phyloP scores from a whole-genome alignment of 2,797 vertebrate species.

The Simalia tracyae region DNA sequence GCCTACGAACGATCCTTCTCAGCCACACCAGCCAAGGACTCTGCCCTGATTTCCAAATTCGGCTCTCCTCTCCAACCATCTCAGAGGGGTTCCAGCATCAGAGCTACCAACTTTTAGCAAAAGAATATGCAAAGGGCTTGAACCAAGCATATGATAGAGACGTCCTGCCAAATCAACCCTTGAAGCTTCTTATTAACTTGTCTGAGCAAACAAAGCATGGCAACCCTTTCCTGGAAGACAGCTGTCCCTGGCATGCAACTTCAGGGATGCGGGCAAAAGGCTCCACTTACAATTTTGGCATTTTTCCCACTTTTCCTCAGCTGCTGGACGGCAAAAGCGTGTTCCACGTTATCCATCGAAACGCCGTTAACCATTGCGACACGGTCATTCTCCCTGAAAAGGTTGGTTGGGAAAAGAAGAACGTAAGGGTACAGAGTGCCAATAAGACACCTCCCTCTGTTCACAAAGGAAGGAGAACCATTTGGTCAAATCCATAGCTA shows the following conservation, averaged over 20 bases:
- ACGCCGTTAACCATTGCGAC: slow-evolving; percentile 99
- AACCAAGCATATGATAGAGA: background rate
- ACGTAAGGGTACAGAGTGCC: background rate
- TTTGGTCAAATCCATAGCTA: background rate
- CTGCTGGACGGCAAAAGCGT: slow-evolving; percentile 97
- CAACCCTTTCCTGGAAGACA: background rate
- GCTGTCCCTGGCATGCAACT: background rate
- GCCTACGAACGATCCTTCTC: too few species aligned
- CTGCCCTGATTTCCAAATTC: background rate
- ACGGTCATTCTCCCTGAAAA: slow-evolving; percentile 93
- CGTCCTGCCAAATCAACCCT: background rate
- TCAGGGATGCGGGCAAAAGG: background rate
- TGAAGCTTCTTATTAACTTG: background rate
- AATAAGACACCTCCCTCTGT: background rate
- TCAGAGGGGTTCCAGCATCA: background rate
- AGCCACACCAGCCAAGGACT: background rate
- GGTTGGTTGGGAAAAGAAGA: background rate
- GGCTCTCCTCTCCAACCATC: background rate
- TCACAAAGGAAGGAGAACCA: background rate
- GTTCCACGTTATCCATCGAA: slow-evolving; percentile 99
- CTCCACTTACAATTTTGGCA: slow-evolving; percentile 94
- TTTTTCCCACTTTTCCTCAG: slow-evolving; percentile 98
- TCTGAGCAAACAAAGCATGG: fast-evolving
- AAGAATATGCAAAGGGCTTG: background rate
- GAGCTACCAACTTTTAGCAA: background rate